Percentiles rank a stretch among this genome's conserved stretches.
Evolutionary conservation across 35 echinoderm and acorn worm genomes (phyloP).

Genomic region (Apostichopus japonicus): DNA sequence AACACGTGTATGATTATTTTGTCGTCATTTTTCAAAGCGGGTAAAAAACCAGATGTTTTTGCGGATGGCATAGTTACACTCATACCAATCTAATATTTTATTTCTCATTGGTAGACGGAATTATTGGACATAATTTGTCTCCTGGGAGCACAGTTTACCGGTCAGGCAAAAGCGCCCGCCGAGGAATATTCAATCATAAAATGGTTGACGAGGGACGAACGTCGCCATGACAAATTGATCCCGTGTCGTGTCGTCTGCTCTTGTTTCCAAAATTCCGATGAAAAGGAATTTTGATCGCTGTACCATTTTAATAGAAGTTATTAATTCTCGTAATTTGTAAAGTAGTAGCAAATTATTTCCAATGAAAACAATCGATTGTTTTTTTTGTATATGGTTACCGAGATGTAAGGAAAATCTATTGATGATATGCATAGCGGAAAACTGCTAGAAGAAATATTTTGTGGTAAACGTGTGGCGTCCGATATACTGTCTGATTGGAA

Average conservation of each 20-base stretch:
- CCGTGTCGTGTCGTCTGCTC: slow-evolving; percentile 20
- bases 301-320: slow-evolving; percentile 9
- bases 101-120: background rate
- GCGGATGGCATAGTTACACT: background rate
- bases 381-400: background rate
- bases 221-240: slow-evolving; percentile 42
- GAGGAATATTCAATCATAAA: slow-evolving; percentile 15
- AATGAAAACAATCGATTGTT: background rate
- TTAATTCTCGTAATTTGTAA: background rate
- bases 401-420: background rate
- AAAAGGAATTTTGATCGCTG: slow-evolving; percentile 29
- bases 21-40: background rate
- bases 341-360: background rate
- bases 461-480: background rate
- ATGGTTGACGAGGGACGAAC: background rate
- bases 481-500: background rate
- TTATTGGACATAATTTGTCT: slow-evolving; percentile 40
- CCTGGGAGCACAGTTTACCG: slow-evolving; percentile 28
- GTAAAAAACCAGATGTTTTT: background rate
- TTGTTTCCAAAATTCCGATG: background rate
- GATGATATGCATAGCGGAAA: background rate
- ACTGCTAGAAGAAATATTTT: background rate
- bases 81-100: background rate
- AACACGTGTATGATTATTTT: background rate
- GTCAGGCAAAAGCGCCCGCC: background rate